Evolutionary conservation across 2,888 invertebrate genomes (phyloP).

Genomic region (Amiota minor): DNA sequence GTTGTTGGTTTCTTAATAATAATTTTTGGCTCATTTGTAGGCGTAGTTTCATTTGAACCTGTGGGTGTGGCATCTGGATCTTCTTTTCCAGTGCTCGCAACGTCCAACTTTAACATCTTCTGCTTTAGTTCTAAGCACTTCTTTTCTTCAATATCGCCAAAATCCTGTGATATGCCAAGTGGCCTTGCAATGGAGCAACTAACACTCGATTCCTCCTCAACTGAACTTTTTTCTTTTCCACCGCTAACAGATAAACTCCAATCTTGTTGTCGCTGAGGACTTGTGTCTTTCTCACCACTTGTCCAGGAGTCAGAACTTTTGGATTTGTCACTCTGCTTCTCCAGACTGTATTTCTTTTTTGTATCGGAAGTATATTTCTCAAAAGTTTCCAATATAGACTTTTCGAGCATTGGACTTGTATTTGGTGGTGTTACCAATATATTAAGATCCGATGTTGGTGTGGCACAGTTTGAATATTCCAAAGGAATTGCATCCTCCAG

Average conservation of each 20-base stretch:
- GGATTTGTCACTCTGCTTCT: conserved; percentile 77
- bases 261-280: conserved; percentile 76
- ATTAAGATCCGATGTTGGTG: conserved; percentile 72
- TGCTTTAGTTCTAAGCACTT: conserved; percentile 77
- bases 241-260: conserved; percentile 74
- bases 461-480: conserved; percentile 73
- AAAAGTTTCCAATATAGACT: conserved; percentile 68
- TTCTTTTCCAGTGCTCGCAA: conserved; percentile 70
- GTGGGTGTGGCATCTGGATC: conserved; percentile 74
- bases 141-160: conserved; percentile 78
- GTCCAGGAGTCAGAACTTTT: conserved; percentile 89
- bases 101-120: conserved; percentile 78
- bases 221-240: conserved; percentile 78
- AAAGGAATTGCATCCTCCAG: conserved; percentile 78
- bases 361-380: conserved; percentile 64
- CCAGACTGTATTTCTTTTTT: conserved; percentile 78
- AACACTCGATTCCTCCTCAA: conserved; percentile 83
- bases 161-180: conserved; percentile 84
- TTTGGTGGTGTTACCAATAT: conserved; percentile 79
- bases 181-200: conserved; percentile 87
- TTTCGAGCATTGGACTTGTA: conserved; percentile 78
- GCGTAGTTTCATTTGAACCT: conserved; percentile 74
- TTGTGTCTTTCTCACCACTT: conserved; percentile 82
- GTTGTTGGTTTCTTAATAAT: conserved; percentile 73
- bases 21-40: conserved; percentile 64